A percentile compares a stretch with the other conserved stretches of the same genome.
phyloP scores from a whole-genome alignment of 2,113 vertebrate genomes.

The Pelusios castaneus region DNA sequence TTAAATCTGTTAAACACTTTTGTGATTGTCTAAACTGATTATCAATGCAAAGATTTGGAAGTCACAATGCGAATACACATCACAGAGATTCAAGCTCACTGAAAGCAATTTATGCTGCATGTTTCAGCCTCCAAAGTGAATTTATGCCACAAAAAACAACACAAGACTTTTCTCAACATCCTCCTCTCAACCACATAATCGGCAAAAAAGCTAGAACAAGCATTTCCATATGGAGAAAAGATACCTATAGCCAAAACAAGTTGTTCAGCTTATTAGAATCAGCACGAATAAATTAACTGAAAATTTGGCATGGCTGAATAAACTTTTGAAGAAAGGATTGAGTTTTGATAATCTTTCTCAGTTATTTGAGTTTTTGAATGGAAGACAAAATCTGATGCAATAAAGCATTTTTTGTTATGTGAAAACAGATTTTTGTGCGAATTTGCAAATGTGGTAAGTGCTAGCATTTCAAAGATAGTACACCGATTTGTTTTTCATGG shows the following conservation, averaged over 20 bases:
- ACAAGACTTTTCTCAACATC: slow-evolving; percentile 66
- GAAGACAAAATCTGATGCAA: slow-evolving; percentile 73
- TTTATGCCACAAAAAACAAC: slow-evolving; percentile 67
- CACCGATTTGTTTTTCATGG: neutral
- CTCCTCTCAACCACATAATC: slow-evolving; percentile 76
- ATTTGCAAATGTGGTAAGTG: slow-evolving; percentile 56
- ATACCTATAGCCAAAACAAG: slow-evolving; percentile 82
- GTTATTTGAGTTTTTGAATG: slow-evolving; percentile 68
- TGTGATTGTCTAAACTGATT: neutral
- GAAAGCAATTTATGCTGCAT: slow-evolving; percentile 52
- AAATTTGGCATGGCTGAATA: slow-evolving; percentile 73
- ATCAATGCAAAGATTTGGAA: slow-evolving; percentile 17
- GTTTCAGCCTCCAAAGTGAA: slow-evolving; percentile 65
- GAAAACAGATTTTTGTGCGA: slow-evolving; percentile 59
- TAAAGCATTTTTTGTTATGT: slow-evolving; percentile 59
- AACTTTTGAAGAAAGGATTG: slow-evolving; percentile 64
- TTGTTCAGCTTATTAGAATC: slow-evolving; percentile 82
- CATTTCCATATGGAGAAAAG: slow-evolving; percentile 83
- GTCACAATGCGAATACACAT: neutral
- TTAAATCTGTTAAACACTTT: slow-evolving; percentile 49
- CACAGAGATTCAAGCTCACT: neutral
- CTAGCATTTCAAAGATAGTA: slow-evolving; percentile 32
- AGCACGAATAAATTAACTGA: slow-evolving; percentile 75
- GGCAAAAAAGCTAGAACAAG: slow-evolving; percentile 75
- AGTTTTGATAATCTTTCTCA: slow-evolving; percentile 70